Base-by-base conservation (phyloP, 1,140 invertebrate genomes). In the Drosophila carrolli region DNA sequence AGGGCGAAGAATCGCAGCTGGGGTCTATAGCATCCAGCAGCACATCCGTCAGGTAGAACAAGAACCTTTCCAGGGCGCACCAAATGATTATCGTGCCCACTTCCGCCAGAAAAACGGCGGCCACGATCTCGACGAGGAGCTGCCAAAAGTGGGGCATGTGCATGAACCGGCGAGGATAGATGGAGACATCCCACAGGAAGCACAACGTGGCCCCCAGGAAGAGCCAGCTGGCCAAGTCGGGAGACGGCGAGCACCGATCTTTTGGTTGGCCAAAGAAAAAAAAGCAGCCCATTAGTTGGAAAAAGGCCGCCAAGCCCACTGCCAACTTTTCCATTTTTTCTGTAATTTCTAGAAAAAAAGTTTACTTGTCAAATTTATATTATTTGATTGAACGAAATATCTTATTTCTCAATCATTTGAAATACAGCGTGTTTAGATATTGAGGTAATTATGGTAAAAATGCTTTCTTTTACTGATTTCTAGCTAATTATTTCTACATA, bases 191-290 rank as follows among this genome's bases (percentile, higher is more conserved):
- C 73, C 57, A 62, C 6, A 88, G 54, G 3, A 68, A 74, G 9
- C 48, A 58, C 4, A 88, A 43, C 1, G 44, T 67, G 13, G 76
- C 81, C 40, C 40, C 1, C 13, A 88, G 54, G 1, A 77, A 89
- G 1, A 89, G 6, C 65, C 58, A 89, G 44, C 84, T 84, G 14
- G 48, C 84, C 10, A 75, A 7, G 1, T n/a, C 16, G 0, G 84
- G 84, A 10, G 84, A 65, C 1, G 77, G 50, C 11, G 84, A 89
- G 11, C 84, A 88, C 0, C 51, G 41, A 65, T 88, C 85, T 32
- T 37, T 7, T 0, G 84, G 67, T 40, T 89, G 84, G 8, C 10
- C 37, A 0, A 88, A 57, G 9, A 89, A 90, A 1, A 81, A 40
- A 0, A 70, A 66, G 16, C 48, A 10, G 3, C 80, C 80, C 23